Conservation (phyloP, 2,888 invertebrate species). For the Elysia crispata region DNA sequence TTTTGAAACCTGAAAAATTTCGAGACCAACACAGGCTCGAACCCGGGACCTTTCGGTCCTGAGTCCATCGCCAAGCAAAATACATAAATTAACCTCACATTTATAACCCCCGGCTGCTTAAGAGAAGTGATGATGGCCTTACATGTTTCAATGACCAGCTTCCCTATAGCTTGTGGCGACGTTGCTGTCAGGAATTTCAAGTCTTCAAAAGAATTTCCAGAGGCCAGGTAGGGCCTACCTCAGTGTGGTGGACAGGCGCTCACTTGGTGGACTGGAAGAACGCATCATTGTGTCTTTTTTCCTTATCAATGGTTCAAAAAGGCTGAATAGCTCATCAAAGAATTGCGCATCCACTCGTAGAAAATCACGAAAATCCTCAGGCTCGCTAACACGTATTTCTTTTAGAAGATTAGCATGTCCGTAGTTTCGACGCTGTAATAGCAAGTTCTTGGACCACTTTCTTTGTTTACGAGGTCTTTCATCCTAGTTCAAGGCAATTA, state of each 20-base stretch:
- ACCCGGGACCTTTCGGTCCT: neutral
- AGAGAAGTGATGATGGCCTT: neutral
- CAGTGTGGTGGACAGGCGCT: neutral
- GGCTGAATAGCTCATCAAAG: neutral
- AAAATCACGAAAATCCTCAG: too few species aligned
- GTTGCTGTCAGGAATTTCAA: conserved; percentile 4
- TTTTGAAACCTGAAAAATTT: too few species aligned
- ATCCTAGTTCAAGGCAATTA: too few species aligned
- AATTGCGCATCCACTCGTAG: neutral
- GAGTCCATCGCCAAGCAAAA: neutral
- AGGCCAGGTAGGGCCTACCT: neutral
- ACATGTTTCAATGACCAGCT: neutral
- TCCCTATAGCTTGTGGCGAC: neutral
- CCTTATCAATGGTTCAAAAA: conserved; percentile 1
- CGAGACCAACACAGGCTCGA: too few species aligned
- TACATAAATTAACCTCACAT: neutral
- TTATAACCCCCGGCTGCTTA: neutral
- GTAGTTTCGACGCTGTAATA: conserved; percentile 14
- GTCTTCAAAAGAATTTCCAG: conserved; percentile 4
- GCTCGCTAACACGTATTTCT: too few species aligned
- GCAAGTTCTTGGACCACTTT: too few species aligned
- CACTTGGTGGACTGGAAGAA: neutral
- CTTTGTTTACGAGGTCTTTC: too few species aligned
- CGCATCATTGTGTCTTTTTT: conserved; percentile 1
- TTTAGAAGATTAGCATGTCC: conserved; percentile 3